Conservation (phyloP, 2,113 vertebrate species). For the Todiramphus chloris region DNA sequence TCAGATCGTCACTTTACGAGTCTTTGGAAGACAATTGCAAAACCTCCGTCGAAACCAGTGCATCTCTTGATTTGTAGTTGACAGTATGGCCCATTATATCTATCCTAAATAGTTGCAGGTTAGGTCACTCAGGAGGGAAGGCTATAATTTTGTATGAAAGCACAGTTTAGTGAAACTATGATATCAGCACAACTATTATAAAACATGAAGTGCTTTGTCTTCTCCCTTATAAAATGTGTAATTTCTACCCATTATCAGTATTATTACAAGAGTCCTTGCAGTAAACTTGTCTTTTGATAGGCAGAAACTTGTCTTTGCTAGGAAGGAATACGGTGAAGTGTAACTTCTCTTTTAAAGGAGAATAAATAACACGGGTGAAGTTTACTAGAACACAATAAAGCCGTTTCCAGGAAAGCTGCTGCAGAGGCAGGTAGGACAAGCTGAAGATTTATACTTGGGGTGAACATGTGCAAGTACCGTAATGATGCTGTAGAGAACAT, state of each 20-base stretch:
- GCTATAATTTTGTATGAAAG: constrained; percentile 62
- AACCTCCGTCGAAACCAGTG: background rate
- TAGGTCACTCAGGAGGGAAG: constrained; percentile 44
- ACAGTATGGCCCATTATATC: background rate
- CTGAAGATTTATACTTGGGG: constrained; percentile 51
- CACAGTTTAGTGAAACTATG: constrained; percentile 54
- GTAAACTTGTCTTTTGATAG: constrained; percentile 50
- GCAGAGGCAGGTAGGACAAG: constrained; percentile 34
- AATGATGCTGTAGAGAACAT: constrained; percentile 16
- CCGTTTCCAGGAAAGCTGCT: constrained; percentile 53
- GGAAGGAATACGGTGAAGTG: constrained; percentile 23
- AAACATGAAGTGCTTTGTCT: constrained; percentile 54
- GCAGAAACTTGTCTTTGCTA: constrained; percentile 50
- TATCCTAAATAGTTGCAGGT: constrained; percentile 34
- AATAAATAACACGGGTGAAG: constrained; percentile 59
- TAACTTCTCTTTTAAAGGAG: constrained; percentile 47
- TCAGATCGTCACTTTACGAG: background rate
- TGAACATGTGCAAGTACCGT: background rate
- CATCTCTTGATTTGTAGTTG: constrained; percentile 20
- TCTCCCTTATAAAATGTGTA: constrained; percentile 53
- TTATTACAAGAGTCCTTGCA: constrained; percentile 39
- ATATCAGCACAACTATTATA: constrained; percentile 40
- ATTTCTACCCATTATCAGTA: constrained; percentile 62
- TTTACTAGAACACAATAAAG: constrained; percentile 65
- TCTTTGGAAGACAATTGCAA: background rate